These are phyloP conservation scores for Pachycephala philippinensis DNA, from an alignment of 2,113 vertebrate genomes.

Conservation along the genomic window DNA sequence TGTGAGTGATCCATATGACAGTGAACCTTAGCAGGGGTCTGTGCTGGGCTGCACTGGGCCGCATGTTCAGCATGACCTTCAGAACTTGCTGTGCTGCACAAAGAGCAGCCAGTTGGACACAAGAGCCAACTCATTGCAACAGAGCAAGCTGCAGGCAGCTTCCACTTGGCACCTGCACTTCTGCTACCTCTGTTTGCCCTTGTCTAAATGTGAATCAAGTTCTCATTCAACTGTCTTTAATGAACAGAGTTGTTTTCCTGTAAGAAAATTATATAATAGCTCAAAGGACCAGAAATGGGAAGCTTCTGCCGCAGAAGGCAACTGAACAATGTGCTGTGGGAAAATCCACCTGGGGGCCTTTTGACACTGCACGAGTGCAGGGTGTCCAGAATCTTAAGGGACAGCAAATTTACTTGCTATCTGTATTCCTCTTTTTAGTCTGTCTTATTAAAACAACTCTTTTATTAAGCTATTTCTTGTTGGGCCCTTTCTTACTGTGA, in stretches of 20 bases:
- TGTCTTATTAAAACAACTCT: neutral
- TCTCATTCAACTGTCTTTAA: neutral
- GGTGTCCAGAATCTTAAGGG: neutral
- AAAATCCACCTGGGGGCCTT: neutral
- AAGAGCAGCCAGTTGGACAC: neutral
- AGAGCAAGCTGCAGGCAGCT: neutral
- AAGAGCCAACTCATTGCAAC: neutral
- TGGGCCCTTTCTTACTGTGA: neutral
- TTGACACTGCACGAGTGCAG: neutral
- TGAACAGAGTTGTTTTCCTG: neutral
- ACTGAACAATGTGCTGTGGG: fast-evolving
- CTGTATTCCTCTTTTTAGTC: neutral
- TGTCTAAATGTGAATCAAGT: neutral
- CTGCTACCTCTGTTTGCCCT: neutral
- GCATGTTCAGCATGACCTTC: neutral
- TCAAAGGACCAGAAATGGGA: neutral
- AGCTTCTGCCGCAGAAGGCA: neutral
- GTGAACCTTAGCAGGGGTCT: neutral
- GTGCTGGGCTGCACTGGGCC: neutral
- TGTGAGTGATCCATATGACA: neutral
- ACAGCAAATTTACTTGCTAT: neutral
- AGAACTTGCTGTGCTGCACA: neutral
- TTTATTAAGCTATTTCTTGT: neutral
- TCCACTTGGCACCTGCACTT: neutral
- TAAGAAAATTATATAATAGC: neutral